Conservation (phyloP, 2,888 invertebrate genomes). For the Epinotia ramella region DNA sequence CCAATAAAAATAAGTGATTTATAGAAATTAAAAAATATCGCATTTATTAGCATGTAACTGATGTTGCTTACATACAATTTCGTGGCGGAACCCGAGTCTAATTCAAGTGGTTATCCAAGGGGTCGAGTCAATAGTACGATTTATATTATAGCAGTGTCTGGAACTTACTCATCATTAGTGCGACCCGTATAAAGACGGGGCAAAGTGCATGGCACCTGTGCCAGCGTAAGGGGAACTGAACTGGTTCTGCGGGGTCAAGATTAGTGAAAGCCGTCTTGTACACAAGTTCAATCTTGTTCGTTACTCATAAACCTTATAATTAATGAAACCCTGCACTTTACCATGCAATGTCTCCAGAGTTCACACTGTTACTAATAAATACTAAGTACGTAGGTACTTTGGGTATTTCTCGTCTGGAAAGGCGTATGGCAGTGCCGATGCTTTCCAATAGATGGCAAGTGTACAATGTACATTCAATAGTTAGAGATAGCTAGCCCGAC, state of each 20-base stretch:
- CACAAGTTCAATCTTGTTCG: neutral
- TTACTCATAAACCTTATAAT: neutral
- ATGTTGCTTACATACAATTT: too few relatives aligned
- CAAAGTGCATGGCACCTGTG: conserved; percentile 16
- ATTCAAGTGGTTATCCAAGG: neutral
- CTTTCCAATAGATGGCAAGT: neutral
- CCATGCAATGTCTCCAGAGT: neutral
- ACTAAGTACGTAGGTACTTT: neutral
- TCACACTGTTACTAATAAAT: neutral
- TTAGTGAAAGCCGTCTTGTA: conserved; percentile 39
- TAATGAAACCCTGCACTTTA: neutral
- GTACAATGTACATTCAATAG: neutral
- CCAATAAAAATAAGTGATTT: too few relatives aligned
- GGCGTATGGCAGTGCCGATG: neutral
- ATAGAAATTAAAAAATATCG: too few relatives aligned
- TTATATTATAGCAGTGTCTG: neutral
- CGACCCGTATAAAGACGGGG: conserved; percentile 3
- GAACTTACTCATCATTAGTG: conserved; percentile 10
- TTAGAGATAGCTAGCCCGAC: neutral
- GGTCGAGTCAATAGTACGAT: neutral
- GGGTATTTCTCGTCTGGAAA: neutral
- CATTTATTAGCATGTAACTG: too few relatives aligned
- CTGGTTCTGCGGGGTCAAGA: conserved; percentile 44
- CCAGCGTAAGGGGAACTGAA: conserved; percentile 31
- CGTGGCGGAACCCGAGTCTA: too few relatives aligned